phyloP scores from a whole-genome alignment of 1,140 invertebrate genomes.

The Drosophila grimshawi region DNA sequence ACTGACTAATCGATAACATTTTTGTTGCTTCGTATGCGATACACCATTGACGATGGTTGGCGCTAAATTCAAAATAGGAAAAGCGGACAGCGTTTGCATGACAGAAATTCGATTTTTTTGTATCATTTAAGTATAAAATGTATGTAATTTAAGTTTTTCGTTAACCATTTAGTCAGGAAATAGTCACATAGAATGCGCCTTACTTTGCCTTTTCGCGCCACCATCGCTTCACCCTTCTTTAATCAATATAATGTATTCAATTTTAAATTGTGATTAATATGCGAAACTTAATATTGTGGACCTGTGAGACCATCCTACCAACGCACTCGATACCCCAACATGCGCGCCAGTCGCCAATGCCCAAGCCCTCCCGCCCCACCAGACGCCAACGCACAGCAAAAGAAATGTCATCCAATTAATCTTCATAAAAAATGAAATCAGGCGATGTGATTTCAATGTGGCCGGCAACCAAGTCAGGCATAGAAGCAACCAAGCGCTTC shows the following conservation, averaged over 20 bases:
- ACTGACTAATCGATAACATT: constrained; percentile 16
- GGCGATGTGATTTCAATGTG: constrained; percentile 66
- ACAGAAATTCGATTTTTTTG: too few relatives aligned
- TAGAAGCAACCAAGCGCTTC: constrained; percentile 50
- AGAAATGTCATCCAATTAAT: constrained; percentile 73
- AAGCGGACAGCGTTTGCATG: background rate
- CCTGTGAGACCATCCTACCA: constrained; percentile 33
- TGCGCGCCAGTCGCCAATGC: constrained; percentile 9
- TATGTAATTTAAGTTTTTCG: background rate
- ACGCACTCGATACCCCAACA: constrained; percentile 50
- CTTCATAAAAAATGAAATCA: constrained; percentile 77
- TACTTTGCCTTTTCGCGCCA: background rate
- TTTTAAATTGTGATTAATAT: constrained; percentile 79
- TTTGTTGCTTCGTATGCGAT: constrained; percentile 3
- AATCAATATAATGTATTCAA: constrained; percentile 69
- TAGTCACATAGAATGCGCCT: background rate
- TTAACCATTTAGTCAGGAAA: background rate
- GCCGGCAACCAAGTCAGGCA: constrained; percentile 15
- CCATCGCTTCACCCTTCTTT: constrained; percentile 26
- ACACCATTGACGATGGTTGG: background rate
- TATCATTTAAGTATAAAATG: background rate
- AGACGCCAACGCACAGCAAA: constrained; percentile 29
- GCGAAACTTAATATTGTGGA: constrained; percentile 66
- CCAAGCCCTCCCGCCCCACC: background rate
- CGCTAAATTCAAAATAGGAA: constrained; percentile 12